A percentile compares a stretch with the other conserved stretches of the same genome.
phyloP scores from a whole-genome alignment of 2,113 vertebrate species.

The Delphinus delphis region DNA sequence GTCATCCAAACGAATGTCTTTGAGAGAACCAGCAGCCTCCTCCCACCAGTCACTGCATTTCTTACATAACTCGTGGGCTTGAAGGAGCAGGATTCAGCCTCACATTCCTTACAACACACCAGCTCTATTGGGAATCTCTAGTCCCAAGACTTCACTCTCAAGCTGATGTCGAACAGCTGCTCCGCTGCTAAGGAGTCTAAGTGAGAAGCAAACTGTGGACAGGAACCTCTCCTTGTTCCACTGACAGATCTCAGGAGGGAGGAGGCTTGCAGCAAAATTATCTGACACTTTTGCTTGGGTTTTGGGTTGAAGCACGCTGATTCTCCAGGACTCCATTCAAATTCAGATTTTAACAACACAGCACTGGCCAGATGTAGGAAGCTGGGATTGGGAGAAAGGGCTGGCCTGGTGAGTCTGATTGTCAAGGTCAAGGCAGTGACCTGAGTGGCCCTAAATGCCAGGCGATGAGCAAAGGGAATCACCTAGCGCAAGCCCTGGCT shows the following conservation, averaged over 20 bases:
- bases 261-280: neutral
- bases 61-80: neutral
- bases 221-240: neutral
- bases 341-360: neutral
- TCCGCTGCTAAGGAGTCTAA: neutral
- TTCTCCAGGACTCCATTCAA: neutral
- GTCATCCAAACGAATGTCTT: neutral
- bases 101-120: neutral
- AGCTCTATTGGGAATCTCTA: neutral
- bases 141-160: neutral
- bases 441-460: neutral
- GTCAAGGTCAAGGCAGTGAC: neutral
- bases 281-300: neutral
- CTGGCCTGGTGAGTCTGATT: neutral
- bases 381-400: neutral
- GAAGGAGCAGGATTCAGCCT: neutral
- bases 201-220: slow-evolving; percentile 1
- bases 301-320: neutral
- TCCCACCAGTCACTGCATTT: neutral
- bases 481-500: neutral
- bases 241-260: neutral
- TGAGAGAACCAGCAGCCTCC: neutral
- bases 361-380: neutral
- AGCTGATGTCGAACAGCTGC: neutral
- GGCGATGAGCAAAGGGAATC: neutral